These are phyloP conservation scores for Rhabdomys pumilio DNA, from an alignment of 2,797 vertebrate species.

Conservation along the genomic window DNA sequence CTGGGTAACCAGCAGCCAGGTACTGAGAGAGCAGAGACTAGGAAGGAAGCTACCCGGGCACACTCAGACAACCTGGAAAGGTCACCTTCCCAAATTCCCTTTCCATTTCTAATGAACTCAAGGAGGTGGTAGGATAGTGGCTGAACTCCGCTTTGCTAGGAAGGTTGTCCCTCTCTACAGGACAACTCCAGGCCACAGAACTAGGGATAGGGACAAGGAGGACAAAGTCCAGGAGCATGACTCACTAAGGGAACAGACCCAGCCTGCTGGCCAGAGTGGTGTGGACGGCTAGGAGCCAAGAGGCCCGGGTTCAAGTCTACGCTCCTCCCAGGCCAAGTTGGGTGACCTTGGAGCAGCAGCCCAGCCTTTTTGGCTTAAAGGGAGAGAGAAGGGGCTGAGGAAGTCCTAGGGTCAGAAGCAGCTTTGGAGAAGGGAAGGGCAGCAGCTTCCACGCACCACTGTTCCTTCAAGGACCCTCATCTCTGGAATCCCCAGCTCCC, in stretches of 20 bases:
- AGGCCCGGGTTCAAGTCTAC: slow-evolving; percentile 82
- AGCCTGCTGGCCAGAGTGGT: slow-evolving; percentile 78
- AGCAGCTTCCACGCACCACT: rapidly evolving
- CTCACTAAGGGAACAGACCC: slow-evolving; percentile 83
- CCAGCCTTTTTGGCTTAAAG: slow-evolving; percentile 56
- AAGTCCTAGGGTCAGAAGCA: background rate
- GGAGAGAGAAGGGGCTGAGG: background rate
- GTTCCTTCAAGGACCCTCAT: background rate
- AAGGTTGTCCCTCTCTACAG: slow-evolving; percentile 55
- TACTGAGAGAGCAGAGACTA: background rate
- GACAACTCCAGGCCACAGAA: slow-evolving; percentile 75
- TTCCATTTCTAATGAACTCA: background rate
- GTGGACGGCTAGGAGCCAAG: slow-evolving; percentile 78
- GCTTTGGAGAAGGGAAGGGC: background rate
- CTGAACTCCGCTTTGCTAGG: background rate
- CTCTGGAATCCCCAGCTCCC: slow-evolving; percentile 28
- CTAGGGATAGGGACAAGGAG: slow-evolving; percentile 78
- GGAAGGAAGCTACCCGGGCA: background rate
- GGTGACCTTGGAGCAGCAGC: slow-evolving; percentile 71
- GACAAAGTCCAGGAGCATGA: slow-evolving; percentile 83
- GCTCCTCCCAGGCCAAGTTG: slow-evolving; percentile 72
- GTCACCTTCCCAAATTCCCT: background rate
- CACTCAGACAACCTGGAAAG: slow-evolving; percentile 25
- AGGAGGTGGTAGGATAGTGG: background rate
- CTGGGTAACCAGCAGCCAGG: slow-evolving; percentile 44